These are phyloP conservation scores for Xenus cinereus DNA, from an alignment of 2,113 vertebrate species.

Conservation along the genomic window DNA sequence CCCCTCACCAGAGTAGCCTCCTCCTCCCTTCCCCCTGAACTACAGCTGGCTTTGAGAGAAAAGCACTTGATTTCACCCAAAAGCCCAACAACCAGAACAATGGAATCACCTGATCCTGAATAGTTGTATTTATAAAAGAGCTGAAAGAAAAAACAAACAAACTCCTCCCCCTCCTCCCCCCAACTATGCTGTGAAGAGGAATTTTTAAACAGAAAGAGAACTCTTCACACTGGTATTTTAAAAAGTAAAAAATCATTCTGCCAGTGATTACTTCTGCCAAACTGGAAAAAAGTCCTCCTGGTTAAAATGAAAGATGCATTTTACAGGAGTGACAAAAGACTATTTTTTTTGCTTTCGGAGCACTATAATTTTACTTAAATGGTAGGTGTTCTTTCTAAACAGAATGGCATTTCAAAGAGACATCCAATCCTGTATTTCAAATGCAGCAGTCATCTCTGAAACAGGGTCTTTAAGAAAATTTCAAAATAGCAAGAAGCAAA, in stretches of 20 bases:
- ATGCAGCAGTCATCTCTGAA: conserved; percentile 63
- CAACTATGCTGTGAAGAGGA: background rate
- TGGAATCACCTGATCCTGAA: conserved; percentile 32
- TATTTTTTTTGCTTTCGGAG: conserved; percentile 65
- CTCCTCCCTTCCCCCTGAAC: background rate
- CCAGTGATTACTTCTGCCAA: conserved; percentile 59
- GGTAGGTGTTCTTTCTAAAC: conserved; percentile 72
- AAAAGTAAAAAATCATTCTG: background rate
- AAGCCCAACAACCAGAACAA: background rate
- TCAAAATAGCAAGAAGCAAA: conserved; percentile 45
- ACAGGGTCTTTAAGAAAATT: conserved; percentile 28
- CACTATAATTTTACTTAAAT: conserved; percentile 78
- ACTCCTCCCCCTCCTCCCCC: background rate
- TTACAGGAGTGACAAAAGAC: conserved; percentile 70
- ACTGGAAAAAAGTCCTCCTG: conserved; percentile 23
- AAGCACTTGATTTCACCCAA: background rate
- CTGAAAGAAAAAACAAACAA: background rate
- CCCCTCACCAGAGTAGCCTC: background rate
- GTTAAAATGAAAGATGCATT: conserved; percentile 72
- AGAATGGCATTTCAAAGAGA: conserved; percentile 64
- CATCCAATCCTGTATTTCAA: conserved; percentile 48
- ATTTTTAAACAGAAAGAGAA: conserved; percentile 32
- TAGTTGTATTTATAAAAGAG: background rate
- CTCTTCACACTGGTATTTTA: conserved; percentile 4
- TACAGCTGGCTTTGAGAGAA: background rate